Evolutionary conservation across 2,888 invertebrate species (phyloP).

Genomic region (Athrips mouffetella): DNA sequence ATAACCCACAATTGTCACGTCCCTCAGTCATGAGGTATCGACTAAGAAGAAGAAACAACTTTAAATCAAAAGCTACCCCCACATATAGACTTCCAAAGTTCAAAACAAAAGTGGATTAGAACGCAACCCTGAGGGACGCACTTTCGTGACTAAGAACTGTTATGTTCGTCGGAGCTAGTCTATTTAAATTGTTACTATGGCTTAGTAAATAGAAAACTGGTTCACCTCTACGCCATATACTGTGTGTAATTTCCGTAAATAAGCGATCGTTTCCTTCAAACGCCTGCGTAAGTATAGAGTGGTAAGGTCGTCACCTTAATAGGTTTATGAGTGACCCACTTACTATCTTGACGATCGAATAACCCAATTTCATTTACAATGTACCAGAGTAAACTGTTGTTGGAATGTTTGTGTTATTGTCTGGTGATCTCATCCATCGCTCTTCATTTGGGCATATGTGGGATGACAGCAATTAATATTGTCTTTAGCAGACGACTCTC

Average conservation of each 20-base stretch:
- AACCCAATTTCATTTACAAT: background rate
- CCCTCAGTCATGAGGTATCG: no score
- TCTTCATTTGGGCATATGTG: background rate
- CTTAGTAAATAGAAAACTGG: background rate
- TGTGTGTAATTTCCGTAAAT: conserved; percentile 7
- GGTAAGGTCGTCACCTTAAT: conserved; percentile 11
- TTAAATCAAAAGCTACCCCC: no score
- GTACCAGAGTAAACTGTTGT: no score
- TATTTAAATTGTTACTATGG: background rate
- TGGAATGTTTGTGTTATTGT: background rate
- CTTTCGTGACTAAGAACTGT: conserved; percentile 5
- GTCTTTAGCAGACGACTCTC: conserved; percentile 4
- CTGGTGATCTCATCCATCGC: conserved; percentile 7
- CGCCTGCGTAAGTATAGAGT: conserved; percentile 1
- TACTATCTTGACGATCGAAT: conserved; percentile 6
- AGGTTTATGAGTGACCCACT: conserved; percentile 13
- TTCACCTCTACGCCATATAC: background rate
- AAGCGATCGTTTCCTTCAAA: conserved; percentile 3
- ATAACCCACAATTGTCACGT: no score
- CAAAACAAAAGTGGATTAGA: background rate
- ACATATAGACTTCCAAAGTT: background rate
- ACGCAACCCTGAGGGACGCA: conserved; percentile 7
- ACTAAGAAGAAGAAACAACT: no score
- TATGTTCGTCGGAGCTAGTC: background rate
- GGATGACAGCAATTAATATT: conserved; percentile 9